Conservation (phyloP, 2,113 vertebrate species). For the Ictalurus punctatus region DNA sequence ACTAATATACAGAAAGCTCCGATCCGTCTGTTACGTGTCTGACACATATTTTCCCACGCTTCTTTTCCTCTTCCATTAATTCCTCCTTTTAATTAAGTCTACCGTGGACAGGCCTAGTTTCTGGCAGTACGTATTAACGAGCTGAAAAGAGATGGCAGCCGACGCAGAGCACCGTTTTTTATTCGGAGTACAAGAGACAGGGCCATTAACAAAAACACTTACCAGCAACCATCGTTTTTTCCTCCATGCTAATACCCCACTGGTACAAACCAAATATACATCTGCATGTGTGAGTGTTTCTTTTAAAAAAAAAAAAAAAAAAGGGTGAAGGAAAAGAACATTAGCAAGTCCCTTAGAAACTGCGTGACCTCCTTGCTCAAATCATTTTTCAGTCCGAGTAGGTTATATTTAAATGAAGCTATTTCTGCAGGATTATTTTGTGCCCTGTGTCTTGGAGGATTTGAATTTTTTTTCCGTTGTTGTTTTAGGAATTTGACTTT, state of each 20-base stretch:
- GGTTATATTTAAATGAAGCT: constrained; percentile 48
- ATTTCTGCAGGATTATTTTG: constrained; percentile 2
- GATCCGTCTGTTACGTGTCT: constrained; percentile 20
- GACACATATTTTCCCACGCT: constrained; percentile 43
- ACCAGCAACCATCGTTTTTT: constrained; percentile 41
- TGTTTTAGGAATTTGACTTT: not conserved
- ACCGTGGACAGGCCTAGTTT: constrained; percentile 77
- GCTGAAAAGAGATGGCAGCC: constrained; percentile 60
- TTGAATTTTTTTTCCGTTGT: not conserved
- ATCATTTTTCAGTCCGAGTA: constrained; percentile 66
- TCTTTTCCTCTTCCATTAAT: constrained; percentile 71
- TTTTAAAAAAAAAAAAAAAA: constrained; percentile 37
- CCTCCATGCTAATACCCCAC: constrained; percentile 28
- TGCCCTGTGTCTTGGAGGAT: constrained; percentile 4
- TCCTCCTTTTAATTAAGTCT: constrained; percentile 80
- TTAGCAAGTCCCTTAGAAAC: constrained; percentile 51
- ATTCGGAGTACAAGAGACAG: constrained; percentile 42
- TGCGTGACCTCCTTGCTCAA: constrained; percentile 64
- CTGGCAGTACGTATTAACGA: constrained; percentile 72
- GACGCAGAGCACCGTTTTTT: constrained; percentile 26
- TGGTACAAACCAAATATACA: constrained; percentile 39
- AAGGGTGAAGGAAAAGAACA: constrained; percentile 50
- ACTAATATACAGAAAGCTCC: constrained; percentile 35
- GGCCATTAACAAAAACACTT: constrained; percentile 44
- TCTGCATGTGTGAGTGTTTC: constrained; percentile 43